These are phyloP conservation scores for Hucho hucho DNA, from an alignment of 2,113 vertebrate species.

Conservation along the genomic window DNA sequence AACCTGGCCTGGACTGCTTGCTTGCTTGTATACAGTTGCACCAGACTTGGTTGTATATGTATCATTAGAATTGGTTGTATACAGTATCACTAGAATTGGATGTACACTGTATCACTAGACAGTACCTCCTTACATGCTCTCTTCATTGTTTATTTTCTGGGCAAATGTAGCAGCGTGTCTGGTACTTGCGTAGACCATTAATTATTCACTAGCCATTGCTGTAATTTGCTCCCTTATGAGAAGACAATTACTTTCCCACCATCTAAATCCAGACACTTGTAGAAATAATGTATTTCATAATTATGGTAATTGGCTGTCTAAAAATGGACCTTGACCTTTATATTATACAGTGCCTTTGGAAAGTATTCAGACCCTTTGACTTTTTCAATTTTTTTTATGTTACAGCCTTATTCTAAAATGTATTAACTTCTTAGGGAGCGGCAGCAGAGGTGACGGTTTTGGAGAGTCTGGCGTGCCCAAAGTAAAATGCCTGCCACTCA, in stretches of 20 bases:
- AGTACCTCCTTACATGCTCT: neutral
- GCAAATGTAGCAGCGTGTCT: constrained; percentile 48
- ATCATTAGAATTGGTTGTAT: too few species aligned
- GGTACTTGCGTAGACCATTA: constrained; percentile 48
- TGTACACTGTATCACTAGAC: neutral
- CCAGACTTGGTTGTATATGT: too few species aligned
- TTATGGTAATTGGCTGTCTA: neutral
- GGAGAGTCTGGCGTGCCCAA: too few species aligned
- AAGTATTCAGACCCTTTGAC: too few species aligned
- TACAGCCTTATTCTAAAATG: too few species aligned
- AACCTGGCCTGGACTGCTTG: neutral
- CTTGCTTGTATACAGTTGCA: neutral
- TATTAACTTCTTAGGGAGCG: too few species aligned
- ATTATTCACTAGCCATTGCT: constrained; percentile 56
- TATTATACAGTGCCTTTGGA: too few species aligned
- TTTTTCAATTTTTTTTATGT: too few species aligned
- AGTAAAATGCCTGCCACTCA: too few species aligned
- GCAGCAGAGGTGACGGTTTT: too few species aligned
- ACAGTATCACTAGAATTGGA: too few species aligned
- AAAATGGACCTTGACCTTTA: neutral
- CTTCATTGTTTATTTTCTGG: constrained; percentile 46
- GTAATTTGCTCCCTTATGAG: constrained; percentile 54
- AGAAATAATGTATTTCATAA: neutral
- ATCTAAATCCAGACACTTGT: constrained; percentile 22
- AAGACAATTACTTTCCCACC: constrained; percentile 50